phyloP scores from a whole-genome alignment of 2,888 invertebrate species.

The Digitonthophagus gazella region DNA sequence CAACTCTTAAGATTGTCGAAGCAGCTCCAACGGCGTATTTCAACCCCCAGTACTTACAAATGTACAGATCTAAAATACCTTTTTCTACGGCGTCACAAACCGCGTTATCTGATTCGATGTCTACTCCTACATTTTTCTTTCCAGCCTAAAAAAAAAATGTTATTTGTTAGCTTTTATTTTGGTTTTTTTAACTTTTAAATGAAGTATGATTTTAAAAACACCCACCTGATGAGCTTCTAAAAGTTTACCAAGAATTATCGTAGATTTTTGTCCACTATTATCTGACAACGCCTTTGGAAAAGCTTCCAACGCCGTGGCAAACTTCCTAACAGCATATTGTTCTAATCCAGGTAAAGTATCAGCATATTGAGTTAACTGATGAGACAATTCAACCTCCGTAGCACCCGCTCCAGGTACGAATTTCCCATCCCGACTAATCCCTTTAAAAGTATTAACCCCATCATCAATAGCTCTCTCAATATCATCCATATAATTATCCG shows the following conservation, averaged over 20 bases:
- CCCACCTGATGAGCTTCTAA: slow-evolving; percentile 85
- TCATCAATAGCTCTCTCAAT: slow-evolving; percentile 98
- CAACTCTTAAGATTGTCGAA: slow-evolving; percentile 87
- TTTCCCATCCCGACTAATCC: slow-evolving; percentile 51
- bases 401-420: slow-evolving; percentile 95
- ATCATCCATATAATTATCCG: slow-evolving; percentile 98
- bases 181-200: neutral
- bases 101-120: slow-evolving; percentile 78
- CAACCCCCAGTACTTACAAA: slow-evolving; percentile 88
- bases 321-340: slow-evolving; percentile 95
- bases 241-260: slow-evolving; percentile 82
- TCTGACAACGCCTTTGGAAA: slow-evolving; percentile 93
- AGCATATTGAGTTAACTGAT: slow-evolving; percentile 80
- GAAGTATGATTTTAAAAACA: slow-evolving; percentile 15
- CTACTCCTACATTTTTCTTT: slow-evolving; percentile 73
- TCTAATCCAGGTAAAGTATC: slow-evolving; percentile 92
- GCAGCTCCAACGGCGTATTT: slow-evolving; percentile 95
- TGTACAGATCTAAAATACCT: slow-evolving; percentile 79
- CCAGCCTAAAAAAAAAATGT: slow-evolving; percentile 59
- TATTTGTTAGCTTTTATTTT: neutral
- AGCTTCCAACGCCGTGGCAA: slow-evolving; percentile 82
- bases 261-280: slow-evolving; percentile 88
- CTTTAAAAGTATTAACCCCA: slow-evolving; percentile 97
- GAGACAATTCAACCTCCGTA: slow-evolving; percentile 89
- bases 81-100: slow-evolving; percentile 74